phyloP scores from a whole-genome alignment of 2,113 vertebrate species.

The Saguinus midas region DNA sequence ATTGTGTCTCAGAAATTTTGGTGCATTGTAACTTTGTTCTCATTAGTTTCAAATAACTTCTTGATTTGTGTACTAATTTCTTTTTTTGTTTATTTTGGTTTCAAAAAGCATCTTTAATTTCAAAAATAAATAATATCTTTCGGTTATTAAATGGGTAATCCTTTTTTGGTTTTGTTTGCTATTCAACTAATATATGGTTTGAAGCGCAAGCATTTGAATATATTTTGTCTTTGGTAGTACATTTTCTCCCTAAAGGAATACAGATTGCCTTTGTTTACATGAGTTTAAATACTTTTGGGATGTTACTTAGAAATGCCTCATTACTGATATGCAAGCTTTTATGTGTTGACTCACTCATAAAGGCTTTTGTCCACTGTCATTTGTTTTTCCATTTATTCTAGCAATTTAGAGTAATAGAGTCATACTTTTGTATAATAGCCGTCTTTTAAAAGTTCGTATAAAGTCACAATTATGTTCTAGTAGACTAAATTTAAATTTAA shows the following conservation, averaged over 20 bases:
- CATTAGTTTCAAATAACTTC: too few relatives aligned
- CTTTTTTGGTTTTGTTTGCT: conserved; percentile 69
- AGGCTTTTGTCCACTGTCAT: conserved; percentile 63
- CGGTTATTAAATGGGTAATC: conserved; percentile 55
- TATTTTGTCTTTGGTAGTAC: conserved; percentile 73
- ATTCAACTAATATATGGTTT: conserved; percentile 70
- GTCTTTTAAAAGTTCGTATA: conserved; percentile 70
- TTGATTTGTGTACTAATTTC: too few relatives aligned
- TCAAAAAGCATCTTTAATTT: conserved; percentile 70
- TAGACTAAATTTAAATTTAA: conserved; percentile 73
- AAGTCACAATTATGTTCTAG: conserved; percentile 65
- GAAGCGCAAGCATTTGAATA: conserved; percentile 65
- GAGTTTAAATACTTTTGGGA: conserved; percentile 76
- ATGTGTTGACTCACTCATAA: conserved; percentile 67
- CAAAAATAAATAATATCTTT: conserved; percentile 63
- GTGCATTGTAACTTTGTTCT: too few relatives aligned
- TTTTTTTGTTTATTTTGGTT: conserved; percentile 41
- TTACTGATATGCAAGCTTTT: conserved; percentile 71
- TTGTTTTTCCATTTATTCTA: conserved; percentile 74
- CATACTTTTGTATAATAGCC: conserved; percentile 71
- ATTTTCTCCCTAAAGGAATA: conserved; percentile 76
- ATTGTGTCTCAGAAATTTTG: too few relatives aligned
- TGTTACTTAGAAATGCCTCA: conserved; percentile 76
- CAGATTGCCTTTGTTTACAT: conserved; percentile 85
- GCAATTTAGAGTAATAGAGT: conserved; percentile 66